phyloP scores from a whole-genome alignment of 2,888 invertebrate species.

The Lampropteryx suffumata region DNA sequence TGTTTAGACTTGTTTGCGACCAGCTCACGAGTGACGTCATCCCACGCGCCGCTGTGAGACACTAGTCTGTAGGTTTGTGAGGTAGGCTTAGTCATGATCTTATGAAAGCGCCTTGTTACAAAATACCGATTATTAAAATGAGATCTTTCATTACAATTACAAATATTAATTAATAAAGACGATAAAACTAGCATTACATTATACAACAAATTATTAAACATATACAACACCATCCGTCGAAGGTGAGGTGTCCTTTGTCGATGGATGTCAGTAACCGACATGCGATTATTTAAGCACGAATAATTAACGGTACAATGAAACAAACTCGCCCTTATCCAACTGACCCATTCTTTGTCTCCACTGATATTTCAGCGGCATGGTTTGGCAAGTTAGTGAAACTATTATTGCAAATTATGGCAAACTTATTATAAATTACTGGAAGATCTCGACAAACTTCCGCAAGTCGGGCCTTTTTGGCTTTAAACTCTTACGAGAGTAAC shows the following conservation, averaged over 20 bases:
- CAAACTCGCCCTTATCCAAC: slow-evolving; percentile 36
- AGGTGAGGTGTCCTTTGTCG: slow-evolving; percentile 55
- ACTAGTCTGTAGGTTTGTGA: slow-evolving; percentile 77
- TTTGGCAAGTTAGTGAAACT: slow-evolving; percentile 31
- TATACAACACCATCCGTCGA: slow-evolving; percentile 67
- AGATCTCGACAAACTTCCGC: slow-evolving; percentile 2
- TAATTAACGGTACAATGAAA: slow-evolving; percentile 76
- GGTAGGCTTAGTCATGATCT: slow-evolving; percentile 83
- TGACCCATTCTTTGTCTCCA: slow-evolving; percentile 17
- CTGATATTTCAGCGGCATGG: slow-evolving; percentile 16
- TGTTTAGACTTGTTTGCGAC: slow-evolving; percentile 78
- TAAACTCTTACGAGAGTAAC: neutral
- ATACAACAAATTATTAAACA: slow-evolving; percentile 80
- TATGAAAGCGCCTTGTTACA: slow-evolving; percentile 83
- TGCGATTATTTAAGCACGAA: slow-evolving; percentile 61
- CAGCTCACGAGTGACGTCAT: slow-evolving; percentile 48
- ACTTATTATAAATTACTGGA: slow-evolving; percentile 24
- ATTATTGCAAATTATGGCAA: slow-evolving; percentile 34
- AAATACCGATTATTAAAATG: slow-evolving; percentile 84
- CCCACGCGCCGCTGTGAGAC: slow-evolving; percentile 40
- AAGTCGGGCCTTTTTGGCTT: no score
- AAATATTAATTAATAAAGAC: slow-evolving; percentile 79
- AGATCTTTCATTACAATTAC: slow-evolving; percentile 83
- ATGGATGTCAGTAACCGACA: slow-evolving; percentile 52
- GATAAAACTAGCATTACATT: slow-evolving; percentile 81